Base-by-base conservation (phyloP, 1,140 invertebrate genomes). In the Drosophila suzukii region DNA sequence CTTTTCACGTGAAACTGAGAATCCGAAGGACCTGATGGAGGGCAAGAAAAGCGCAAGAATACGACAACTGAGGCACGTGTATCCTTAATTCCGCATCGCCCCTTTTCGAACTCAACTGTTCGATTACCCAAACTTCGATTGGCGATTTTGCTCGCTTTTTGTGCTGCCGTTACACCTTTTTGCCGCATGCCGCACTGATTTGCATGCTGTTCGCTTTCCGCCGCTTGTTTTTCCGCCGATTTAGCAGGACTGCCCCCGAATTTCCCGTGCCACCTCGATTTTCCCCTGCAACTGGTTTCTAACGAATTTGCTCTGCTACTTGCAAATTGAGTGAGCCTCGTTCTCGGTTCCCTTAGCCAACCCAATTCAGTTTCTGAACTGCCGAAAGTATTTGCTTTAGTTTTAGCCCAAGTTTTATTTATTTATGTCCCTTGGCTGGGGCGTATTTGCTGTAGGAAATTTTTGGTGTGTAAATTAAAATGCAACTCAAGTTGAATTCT, bases 401-500 rank as follows among this genome's bases (percentile, higher is more conserved):
- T 71, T 83, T 73, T 86, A 77, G 81, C 70, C 72, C 57, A 17
- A 56, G 53, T 54, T 54, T 72, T 83, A 89, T 86, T 89, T 88
- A 79, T 88, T 83, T 89, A 88, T 86, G 72, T 76, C 53, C 58
- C 66, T 62, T 34, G 58, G 50, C 20, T 63, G 41, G 27, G 12
- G 13, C 27, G 20, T 46, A 39, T 72, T 60, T 66, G 63, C 36
- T 65, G 41, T 27, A 53, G 47, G 4, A 66, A 76, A 77, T 68
- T 75, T 63, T 63, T 47, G 79, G 75, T 79, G 84, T 77, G 71
- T 68, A 80, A 89, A 86, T 86, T 86, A 86, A 86, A 86, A 86
- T 86, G 79, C 83, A 86, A 60, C 84, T 83, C 72, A 59, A 83
- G 79, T 80, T 82, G 83, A 78, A 61, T 72, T 72, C 58, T 27